A percentile compares a stretch with the other conserved stretches of the same genome.
Evolutionary conservation across 2,797 vertebrate species (phyloP).

Genomic region (Rhynchonycteris naso): DNA sequence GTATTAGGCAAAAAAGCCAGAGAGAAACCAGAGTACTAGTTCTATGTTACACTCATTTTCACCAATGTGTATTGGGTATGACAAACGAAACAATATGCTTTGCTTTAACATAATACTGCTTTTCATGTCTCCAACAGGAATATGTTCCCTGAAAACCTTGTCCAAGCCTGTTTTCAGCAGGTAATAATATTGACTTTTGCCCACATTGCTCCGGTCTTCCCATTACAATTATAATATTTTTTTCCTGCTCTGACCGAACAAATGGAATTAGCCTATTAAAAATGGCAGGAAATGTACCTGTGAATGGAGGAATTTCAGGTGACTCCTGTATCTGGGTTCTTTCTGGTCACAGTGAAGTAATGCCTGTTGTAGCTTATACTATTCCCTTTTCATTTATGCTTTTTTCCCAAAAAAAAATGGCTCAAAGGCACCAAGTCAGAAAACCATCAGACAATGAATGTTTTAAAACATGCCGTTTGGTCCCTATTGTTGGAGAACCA

Average conservation of each 20-base stretch:
- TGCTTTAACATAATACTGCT: constrained; percentile 7
- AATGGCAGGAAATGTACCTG: not conserved
- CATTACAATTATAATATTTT: not conserved
- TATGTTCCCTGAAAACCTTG: constrained; percentile 98
- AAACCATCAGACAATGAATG: not conserved
- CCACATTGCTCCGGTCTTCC: constrained; percentile 22
- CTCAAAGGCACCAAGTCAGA: not conserved
- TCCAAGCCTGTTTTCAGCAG: constrained; percentile 99
- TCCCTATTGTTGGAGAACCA: not conserved
- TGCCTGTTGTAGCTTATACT: not conserved
- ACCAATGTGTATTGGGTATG: not conserved
- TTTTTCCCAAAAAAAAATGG: not conserved
- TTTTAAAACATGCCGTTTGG: not conserved
- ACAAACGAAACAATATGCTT: not conserved
- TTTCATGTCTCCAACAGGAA: constrained; percentile 90
- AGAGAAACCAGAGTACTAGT: not conserved
- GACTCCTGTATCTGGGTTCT: not conserved
- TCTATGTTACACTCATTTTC: not conserved
- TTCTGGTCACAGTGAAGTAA: not conserved
- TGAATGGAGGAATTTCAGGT: not conserved
- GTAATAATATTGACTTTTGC: constrained; percentile 84
- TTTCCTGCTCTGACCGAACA: not conserved
- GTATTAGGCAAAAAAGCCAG: not conserved
- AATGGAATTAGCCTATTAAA: not conserved
- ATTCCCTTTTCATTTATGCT: not conserved